phyloP scores from a whole-genome alignment of 2,113 vertebrate genomes.

The Pseudorectes ferrugineus region DNA sequence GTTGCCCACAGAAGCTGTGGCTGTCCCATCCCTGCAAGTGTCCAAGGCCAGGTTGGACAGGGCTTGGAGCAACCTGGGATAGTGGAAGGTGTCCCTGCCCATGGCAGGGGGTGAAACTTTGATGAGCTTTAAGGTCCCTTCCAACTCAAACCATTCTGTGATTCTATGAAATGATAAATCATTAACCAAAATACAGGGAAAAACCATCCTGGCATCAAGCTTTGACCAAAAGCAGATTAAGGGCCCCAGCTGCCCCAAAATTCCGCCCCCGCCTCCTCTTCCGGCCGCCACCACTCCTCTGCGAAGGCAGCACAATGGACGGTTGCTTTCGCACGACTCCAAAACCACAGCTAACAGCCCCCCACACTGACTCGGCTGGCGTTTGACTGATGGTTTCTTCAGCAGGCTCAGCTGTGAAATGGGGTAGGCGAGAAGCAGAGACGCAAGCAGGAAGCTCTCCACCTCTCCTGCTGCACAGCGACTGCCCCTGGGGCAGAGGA shows the following conservation, averaged over 20 bases:
- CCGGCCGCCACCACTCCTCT: background rate
- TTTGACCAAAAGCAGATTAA: background rate
- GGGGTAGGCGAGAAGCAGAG: background rate
- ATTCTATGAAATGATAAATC: background rate
- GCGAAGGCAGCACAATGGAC: background rate
- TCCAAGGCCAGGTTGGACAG: accelerated
- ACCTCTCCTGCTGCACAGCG: background rate
- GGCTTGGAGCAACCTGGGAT: background rate
- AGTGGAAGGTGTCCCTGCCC: background rate
- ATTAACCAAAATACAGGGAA: background rate
- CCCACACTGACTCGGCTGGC: background rate
- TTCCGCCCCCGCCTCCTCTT: background rate
- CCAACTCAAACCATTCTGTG: background rate
- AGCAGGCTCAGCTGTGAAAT: background rate
- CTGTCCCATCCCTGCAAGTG: background rate
- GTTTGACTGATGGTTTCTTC: background rate
- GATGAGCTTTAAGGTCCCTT: background rate
- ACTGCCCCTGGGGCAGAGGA: background rate
- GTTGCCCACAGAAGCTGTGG: background rate
- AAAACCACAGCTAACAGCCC: constrained; percentile 28
- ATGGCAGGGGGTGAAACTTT: background rate
- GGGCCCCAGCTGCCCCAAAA: background rate
- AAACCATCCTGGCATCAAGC: background rate
- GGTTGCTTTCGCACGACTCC: background rate
- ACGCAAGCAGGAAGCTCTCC: background rate